Evolutionary conservation across 2,113 vertebrate genomes (phyloP).

Genomic region (Polypterus senegalus): DNA sequence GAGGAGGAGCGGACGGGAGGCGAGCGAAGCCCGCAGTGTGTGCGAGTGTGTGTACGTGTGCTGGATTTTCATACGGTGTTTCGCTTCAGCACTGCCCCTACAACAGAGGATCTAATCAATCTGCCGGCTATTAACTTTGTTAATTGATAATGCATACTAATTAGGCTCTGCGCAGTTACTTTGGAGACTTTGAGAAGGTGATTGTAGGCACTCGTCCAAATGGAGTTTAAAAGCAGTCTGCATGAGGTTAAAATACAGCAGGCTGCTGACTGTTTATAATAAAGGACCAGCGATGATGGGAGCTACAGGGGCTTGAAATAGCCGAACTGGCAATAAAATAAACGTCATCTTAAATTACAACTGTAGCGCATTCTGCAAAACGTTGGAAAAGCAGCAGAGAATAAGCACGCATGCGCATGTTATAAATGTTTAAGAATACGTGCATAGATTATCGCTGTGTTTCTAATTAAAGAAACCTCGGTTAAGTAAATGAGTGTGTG

Average conservation of each 20-base stretch:
- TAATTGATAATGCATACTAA: constrained; percentile 99
- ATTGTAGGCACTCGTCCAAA: constrained; percentile 98
- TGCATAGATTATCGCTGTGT: too few relatives aligned
- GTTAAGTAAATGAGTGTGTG: too few relatives aligned
- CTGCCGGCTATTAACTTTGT: constrained; percentile 99
- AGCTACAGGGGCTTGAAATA: too few relatives aligned
- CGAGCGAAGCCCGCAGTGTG: constrained; percentile 67
- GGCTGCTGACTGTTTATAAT: constrained; percentile 32
- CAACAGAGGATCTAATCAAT: constrained; percentile 99
- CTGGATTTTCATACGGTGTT: constrained; percentile 93
- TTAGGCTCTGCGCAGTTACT: constrained; percentile 94
- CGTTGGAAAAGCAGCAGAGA: too few relatives aligned
- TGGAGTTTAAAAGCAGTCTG: constrained; percentile 96
- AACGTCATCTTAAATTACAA: too few relatives aligned
- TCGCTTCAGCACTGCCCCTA: constrained; percentile 93
- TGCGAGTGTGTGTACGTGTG: constrained; percentile 50
- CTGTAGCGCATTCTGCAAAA: too few relatives aligned
- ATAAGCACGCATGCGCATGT: too few relatives aligned
- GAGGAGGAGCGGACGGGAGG: constrained; percentile 80
- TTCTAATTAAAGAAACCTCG: too few relatives aligned
- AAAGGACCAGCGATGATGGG: too few relatives aligned
- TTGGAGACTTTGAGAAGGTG: constrained; percentile 98
- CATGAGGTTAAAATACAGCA: constrained; percentile 97
- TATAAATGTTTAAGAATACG: too few relatives aligned
- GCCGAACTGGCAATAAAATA: too few relatives aligned